Evolutionary conservation across 2,797 vertebrate species (phyloP), one percentile per base, ranked within the genome.

Genomic region (Arvicola amphibius): DNA sequence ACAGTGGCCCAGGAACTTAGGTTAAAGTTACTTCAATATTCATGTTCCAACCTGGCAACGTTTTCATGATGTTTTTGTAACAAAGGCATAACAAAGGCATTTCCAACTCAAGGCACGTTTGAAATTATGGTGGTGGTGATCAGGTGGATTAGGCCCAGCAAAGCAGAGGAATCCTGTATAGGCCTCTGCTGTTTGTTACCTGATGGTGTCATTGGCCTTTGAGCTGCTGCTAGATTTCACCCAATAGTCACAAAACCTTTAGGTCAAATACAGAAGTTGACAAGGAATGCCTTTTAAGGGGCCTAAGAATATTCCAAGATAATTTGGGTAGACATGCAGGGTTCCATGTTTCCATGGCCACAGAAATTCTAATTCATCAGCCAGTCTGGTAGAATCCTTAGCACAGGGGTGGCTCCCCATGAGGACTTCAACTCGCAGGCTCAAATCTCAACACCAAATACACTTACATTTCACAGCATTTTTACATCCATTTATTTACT

Each of bases 381-480:
- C 25, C 51, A 40, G 27, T 10, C 16, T 8, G 9, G n/a, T 14
- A 74, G 48, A 74, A 59, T 32, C 51, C 12, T 8, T 74, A 4
- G 40, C n/a, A 59, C 1, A 9, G n/a, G 25, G 32, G 5, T 59
- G n/a, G n/a, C 10, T 19, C 34, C n/a, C 1, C 0, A 6, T 25
- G 13, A 53, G 84, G 8, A 53, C 3, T 87, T 87, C 13, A 40
- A 37, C 53, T 71, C 48, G 43, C n/a, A 40, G n/a, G 40, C 19
- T 48, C 32, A 25, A 19, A 1, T 48, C 43, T 27, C 34, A 56
- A 77, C 21, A 37, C 32, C 19, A 89, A 17, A 83, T 76, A 32
- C 13, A 43, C 43, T 63, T 89, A 61, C 27, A 37, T 13, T 23
- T 80, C 34, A 34, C 6, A 4, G 23, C 17, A 14, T 19, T 74